Evolutionary conservation across 2,113 vertebrate species (phyloP).

Genomic region (Odobenus rosmarus): DNA sequence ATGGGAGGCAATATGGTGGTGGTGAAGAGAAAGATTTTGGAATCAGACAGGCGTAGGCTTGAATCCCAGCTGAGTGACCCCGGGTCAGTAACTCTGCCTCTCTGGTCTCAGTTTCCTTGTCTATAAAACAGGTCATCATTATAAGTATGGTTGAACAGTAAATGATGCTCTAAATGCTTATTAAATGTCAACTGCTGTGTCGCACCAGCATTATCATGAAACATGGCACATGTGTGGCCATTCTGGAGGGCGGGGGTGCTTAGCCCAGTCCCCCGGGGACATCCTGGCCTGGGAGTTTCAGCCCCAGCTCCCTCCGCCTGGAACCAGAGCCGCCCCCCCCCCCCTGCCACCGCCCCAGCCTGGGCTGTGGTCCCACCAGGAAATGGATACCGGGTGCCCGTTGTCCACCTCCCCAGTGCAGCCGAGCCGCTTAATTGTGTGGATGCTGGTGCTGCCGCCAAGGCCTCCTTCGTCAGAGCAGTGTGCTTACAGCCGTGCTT

Average conservation of each 20-base stretch:
- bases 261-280: neutral
- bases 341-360: neutral
- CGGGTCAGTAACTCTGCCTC: neutral
- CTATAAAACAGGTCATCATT: neutral
- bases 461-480: slow-evolving; percentile 62
- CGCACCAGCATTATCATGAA: neutral
- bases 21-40: neutral
- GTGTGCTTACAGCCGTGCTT: slow-evolving; percentile 53
- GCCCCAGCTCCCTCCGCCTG: neutral
- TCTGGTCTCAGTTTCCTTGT: neutral
- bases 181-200: neutral
- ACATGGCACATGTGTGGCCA: fast-evolving
- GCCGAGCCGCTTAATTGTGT: neutral
- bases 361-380: neutral
- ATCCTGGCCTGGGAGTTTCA: neutral
- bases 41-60: neutral
- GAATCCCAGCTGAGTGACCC: neutral
- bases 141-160: neutral
- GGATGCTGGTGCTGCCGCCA: slow-evolving; percentile 55
- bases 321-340: neutral
- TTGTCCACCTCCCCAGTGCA: neutral
- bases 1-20: neutral
- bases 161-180: neutral
- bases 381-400: neutral
- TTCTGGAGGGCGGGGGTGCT: neutral